phyloP scores from a whole-genome alignment of 1,140 invertebrate genomes.

The Hermetia illucens region DNA sequence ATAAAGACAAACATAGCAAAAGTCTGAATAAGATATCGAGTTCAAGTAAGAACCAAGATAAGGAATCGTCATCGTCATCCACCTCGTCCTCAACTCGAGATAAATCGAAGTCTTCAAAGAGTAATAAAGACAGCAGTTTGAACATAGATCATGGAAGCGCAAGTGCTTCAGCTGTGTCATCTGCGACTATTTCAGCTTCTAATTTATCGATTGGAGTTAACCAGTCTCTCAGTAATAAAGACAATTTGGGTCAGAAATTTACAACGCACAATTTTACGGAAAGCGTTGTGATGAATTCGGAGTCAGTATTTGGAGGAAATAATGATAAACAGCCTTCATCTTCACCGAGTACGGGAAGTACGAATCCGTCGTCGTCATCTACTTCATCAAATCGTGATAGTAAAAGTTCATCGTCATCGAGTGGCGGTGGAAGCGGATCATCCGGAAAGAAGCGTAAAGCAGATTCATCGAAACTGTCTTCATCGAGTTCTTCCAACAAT shows the following conservation, averaged over 20 bases:
- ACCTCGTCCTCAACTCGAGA: conserved; percentile 17
- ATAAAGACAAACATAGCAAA: conserved; percentile 25
- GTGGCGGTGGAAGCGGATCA: neutral
- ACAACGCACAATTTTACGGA: conserved; percentile 40
- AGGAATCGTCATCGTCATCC: conserved; percentile 19
- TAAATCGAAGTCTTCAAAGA: conserved; percentile 26
- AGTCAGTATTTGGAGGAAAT: conserved; percentile 30
- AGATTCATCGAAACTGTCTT: conserved; percentile 14
- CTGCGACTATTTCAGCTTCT: neutral
- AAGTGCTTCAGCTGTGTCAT: conserved; percentile 5
- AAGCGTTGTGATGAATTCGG: conserved; percentile 32
- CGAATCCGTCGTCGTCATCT: neutral
- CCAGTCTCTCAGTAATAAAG: conserved; percentile 22
- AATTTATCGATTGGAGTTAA: neutral
- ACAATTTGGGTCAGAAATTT: conserved; percentile 32
- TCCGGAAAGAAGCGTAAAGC: conserved; percentile 22
- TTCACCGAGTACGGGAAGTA: neutral
- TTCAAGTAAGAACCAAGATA: conserved; percentile 26
- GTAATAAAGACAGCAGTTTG: conserved; percentile 15
- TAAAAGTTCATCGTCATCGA: conserved; percentile 1
- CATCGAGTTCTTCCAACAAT: neutral
- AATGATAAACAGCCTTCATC: neutral
- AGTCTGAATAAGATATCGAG: conserved; percentile 17
- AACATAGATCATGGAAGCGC: conserved; percentile 8
- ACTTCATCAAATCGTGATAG: neutral